phyloP scores from a whole-genome alignment of 1,140 invertebrate species.

The Sminthurinus signatus region DNA sequence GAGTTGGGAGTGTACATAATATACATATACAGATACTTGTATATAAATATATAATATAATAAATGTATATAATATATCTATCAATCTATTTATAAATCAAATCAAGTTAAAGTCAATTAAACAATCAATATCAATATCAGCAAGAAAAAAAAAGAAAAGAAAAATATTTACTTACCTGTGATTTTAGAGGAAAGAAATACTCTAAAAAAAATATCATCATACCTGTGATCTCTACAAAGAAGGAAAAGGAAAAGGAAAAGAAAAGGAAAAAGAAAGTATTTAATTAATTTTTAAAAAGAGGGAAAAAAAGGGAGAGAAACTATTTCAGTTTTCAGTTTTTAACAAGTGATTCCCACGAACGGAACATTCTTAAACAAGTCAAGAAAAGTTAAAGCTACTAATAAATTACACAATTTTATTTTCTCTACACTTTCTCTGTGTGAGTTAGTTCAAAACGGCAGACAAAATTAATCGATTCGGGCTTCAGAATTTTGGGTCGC shows the following conservation, averaged over 20 bases:
- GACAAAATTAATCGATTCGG: conserved; percentile 42
- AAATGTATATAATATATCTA: no score
- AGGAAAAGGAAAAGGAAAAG: neutral
- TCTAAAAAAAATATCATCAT: neutral
- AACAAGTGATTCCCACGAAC: no score
- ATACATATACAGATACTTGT: no score
- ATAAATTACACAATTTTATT: neutral
- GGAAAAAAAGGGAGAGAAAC: no score
- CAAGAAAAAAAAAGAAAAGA: neutral
- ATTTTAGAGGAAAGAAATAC: neutral
- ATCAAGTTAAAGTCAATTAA: no score
- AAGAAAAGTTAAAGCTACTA: neutral
- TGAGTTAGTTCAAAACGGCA: conserved; percentile 8
- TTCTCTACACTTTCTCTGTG: neutral
- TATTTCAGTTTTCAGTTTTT: no score
- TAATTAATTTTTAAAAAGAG: neutral
- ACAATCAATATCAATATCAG: no score
- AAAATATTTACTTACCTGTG: conserved; percentile 4
- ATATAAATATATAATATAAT: no score
- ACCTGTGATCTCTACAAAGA: neutral
- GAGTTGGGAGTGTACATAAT: no score
- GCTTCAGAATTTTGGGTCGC: conserved; percentile 38
- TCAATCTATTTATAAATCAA: no score
- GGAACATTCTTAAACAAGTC: neutral
- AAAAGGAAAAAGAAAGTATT: neutral